Evolutionary conservation across 2,888 invertebrate genomes (phyloP).

Genomic region (Biston betularia): DNA sequence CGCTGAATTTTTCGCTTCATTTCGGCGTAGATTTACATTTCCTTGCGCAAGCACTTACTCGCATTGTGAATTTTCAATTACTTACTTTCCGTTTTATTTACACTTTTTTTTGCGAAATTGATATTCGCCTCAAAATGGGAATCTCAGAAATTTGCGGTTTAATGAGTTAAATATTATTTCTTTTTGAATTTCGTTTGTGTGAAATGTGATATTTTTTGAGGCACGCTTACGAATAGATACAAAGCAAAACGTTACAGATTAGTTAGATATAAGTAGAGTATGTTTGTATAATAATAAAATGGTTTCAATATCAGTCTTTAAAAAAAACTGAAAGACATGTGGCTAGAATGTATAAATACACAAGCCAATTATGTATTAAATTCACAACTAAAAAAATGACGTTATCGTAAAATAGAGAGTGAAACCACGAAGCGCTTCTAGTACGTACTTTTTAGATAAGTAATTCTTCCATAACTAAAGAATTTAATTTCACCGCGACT

Average conservation of each 20-base stretch:
- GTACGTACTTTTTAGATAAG: too few species aligned
- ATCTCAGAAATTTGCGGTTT: conserved; percentile 18
- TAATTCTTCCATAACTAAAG: too few species aligned
- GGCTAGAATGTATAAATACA: too few species aligned
- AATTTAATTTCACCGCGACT: too few species aligned
- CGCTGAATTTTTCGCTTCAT: conserved; percentile 43
- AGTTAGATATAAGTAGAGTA: too few species aligned
- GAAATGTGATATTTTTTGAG: not conserved
- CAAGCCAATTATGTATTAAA: too few species aligned
- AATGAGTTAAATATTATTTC: conserved; percentile 19
- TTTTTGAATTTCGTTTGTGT: not conserved
- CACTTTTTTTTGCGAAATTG: conserved; percentile 37
- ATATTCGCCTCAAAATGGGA: conserved; percentile 27
- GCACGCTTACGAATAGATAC: not conserved
- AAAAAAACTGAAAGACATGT: too few species aligned
- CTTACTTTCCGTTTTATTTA: conserved; percentile 42
- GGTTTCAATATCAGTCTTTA: too few species aligned
- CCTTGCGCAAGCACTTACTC: conserved; percentile 43
- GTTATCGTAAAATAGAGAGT: too few species aligned
- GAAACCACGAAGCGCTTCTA: too few species aligned
- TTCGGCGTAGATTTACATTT: conserved; percentile 44
- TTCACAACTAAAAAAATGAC: too few species aligned
- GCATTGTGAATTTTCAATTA: conserved; percentile 47
- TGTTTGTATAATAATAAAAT: too few species aligned
- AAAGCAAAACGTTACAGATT: not conserved